Percentiles rank a stretch among this genome's conserved stretches.
phyloP scores from a whole-genome alignment of 1,140 invertebrate species.

The Metaphire vulgaris region DNA sequence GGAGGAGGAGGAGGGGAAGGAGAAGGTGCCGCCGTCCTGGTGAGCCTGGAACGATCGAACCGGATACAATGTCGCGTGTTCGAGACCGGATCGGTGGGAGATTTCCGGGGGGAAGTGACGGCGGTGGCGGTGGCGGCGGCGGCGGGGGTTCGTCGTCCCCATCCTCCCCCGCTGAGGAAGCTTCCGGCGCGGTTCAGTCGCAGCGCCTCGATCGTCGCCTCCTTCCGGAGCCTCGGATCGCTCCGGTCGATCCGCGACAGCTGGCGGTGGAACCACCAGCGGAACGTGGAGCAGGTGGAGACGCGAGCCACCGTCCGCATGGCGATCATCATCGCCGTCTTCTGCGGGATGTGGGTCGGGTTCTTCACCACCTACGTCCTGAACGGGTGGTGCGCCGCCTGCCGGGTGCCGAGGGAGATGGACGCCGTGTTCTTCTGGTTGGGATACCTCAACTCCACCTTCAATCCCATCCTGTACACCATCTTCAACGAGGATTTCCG shows the following conservation, averaged over 20 bases:
- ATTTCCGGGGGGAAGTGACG: too few species aligned
- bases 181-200: neutral
- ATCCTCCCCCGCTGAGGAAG: too few species aligned
- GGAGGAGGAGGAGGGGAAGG: too few species aligned
- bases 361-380: conserved; percentile 28
- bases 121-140: too few species aligned
- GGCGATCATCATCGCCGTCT: conserved; percentile 32
- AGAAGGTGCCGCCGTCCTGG: too few species aligned
- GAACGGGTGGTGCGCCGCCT: conserved; percentile 12
- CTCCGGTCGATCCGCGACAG: neutral
- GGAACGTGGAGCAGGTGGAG: conserved; percentile 27
- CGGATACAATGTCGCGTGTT: too few species aligned
- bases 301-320: conserved; percentile 32
- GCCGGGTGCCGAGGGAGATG: conserved; percentile 7
- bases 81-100: too few species aligned
- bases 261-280: neutral
- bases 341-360: conserved; percentile 29
- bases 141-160: too few species aligned
- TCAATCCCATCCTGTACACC: conserved; percentile 49
- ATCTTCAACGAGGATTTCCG: conserved; percentile 50
- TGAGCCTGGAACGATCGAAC: too few species aligned
- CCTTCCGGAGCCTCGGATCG: neutral
- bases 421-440: conserved; percentile 14
- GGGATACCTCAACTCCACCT: conserved; percentile 27
- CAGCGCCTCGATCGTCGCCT: neutral